Conservation (phyloP, 92 coral and sea anemone genomes). For the Diadumene lineata region DNA sequence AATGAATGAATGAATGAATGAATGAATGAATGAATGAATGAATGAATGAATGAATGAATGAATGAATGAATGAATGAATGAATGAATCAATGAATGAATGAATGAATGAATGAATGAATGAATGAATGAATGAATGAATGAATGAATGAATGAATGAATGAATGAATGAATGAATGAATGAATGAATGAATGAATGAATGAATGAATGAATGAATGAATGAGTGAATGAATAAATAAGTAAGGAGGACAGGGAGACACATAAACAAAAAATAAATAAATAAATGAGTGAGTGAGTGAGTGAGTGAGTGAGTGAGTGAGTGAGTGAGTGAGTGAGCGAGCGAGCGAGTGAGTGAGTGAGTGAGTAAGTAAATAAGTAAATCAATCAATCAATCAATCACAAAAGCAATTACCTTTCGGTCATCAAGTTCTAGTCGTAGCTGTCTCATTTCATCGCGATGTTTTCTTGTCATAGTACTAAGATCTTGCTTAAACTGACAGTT, state of each 20-base stretch:
- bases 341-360: not conserved
- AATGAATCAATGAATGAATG: not conserved
- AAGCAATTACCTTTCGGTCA: conserved; percentile 43
- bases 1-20: not conserved
- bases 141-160: not conserved
- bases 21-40: not conserved
- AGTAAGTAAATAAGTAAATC: not conserved
- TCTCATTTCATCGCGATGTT: conserved; percentile 65
- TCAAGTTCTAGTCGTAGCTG: conserved; percentile 40
- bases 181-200: not conserved
- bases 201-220: not conserved
- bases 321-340: not conserved
- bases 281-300: not conserved
- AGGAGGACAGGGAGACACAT: not conserved
- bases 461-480: conserved; percentile 46
- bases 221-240: too few species aligned
- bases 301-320: not conserved
- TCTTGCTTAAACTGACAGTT: conserved; percentile 65
- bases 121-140: not conserved
- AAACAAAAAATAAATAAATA: not conserved
- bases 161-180: not conserved
- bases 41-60: not conserved
- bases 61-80: not conserved
- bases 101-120: not conserved
- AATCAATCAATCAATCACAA: not conserved